Evolutionary conservation across 2,888 invertebrate genomes (phyloP), one percentile per base, ranked within the genome.

Genomic region (Dasysyrphus tricinctus): DNA sequence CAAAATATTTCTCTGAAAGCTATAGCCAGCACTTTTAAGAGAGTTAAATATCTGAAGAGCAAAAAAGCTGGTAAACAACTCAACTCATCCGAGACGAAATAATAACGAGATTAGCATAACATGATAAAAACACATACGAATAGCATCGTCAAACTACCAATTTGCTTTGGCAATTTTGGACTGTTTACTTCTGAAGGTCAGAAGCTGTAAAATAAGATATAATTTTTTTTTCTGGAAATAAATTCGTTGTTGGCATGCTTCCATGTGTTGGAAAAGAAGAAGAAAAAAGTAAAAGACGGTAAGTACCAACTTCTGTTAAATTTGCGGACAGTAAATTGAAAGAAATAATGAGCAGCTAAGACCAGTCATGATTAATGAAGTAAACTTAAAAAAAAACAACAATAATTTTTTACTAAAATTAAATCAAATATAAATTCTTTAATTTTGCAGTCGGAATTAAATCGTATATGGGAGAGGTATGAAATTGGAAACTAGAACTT

Each of bases 171-270:
- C 47, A 63, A 69, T 79, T 49, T 24, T 57, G 19, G 69, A 79
- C 63, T 74, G 74, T 83, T 83, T 83, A 57, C 69, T 79, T 51
- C 24, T 74, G 79, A 79, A 83, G 83, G 83, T 83, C 74, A 74
- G 73, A 70, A 63, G 63, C 34, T 34, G 67, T 34, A 16, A 56
- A 56, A 56, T 56, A 5, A 37, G 34, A 57, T 37, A n/a, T 8
- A 34, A 5, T 19, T 34, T 57, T 9, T n/a, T 2, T 32, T 56
- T 56, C 56, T 56, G 32, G 0, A 5, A 16, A 56, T 9, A 0
- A 54, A 56, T 54, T 54, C 11, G 11, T 51, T 56, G 32, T 34
- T 56, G 16, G n/a, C 32, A 24, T 54, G 12, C 32, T 54, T 44
- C n/a, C n/a, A 7, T 44, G 29, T 29, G 4, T 29, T n/a, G 14